phyloP scores from a whole-genome alignment of 2,888 invertebrate genomes.

The Malachius bipustulatus region DNA sequence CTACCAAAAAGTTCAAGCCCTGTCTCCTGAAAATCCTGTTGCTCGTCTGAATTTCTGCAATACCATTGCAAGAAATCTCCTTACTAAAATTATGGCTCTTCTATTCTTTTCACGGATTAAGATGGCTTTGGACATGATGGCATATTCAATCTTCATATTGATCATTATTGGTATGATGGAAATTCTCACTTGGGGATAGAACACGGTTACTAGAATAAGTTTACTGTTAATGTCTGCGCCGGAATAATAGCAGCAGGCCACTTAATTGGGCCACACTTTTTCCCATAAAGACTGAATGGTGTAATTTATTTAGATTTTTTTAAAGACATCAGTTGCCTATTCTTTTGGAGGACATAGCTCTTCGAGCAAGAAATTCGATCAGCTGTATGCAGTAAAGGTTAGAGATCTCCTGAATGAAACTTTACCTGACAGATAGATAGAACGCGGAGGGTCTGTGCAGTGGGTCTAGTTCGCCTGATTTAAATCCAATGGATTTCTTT shows the following conservation, averaged over 20 bases:
- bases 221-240: slow-evolving; percentile 3
- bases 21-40: background rate
- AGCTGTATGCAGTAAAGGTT: background rate
- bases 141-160: slow-evolving; percentile 7
- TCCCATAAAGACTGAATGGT: slow-evolving; percentile 4
- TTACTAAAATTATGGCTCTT: background rate
- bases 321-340: background rate
- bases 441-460: background rate
- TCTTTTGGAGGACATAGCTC: background rate
- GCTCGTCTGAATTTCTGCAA: background rate
- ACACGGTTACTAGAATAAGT: background rate
- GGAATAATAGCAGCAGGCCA: slow-evolving; percentile 1
- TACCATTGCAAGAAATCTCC: background rate
- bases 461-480: slow-evolving; percentile 1
- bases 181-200: slow-evolving; percentile 3
- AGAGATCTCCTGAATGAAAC: background rate
- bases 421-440: background rate
- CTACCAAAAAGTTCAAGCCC: slow-evolving; percentile 2
- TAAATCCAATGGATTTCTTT: slow-evolving; percentile 1
- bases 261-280: slow-evolving; percentile 5
- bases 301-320: slow-evolving; percentile 5
- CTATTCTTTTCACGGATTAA: slow-evolving; percentile 5
- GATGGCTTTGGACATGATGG: slow-evolving; percentile 6
- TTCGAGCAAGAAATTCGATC: background rate
- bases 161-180: background rate